Evolutionary conservation across 2,113 vertebrate genomes (phyloP).

Genomic region (Sinocyclocheilus grahami): DNA sequence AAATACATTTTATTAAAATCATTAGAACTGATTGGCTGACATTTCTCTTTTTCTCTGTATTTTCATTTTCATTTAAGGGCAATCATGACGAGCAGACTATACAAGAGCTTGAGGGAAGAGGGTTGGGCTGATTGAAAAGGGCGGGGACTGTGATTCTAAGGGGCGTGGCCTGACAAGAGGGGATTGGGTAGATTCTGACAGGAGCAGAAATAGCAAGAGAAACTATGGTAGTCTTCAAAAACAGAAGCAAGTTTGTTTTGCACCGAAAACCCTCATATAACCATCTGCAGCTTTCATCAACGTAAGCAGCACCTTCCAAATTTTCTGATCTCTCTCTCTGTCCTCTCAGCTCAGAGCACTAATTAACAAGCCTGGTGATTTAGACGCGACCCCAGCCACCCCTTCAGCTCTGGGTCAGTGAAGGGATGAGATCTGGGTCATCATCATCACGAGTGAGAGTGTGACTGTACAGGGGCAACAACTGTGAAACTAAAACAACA

Average conservation of each 20-base stretch:
- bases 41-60: not conserved
- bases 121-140: not conserved
- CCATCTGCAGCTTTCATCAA: not conserved
- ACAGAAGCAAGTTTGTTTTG: not conserved
- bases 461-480: not conserved
- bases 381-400: slow-evolving; percentile 1
- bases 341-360: not conserved
- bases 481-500: not conserved
- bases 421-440: slow-evolving; percentile 11
- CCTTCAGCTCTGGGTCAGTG: slow-evolving; percentile 26
- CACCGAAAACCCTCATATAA: not conserved
- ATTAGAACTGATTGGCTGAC: not conserved
- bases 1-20: not conserved
- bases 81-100: not conserved
- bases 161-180: not conserved
- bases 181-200: not conserved
- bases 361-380: slow-evolving; percentile 24
- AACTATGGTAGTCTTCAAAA: no score
- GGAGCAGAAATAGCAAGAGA: not conserved
- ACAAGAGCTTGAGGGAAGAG: not conserved
- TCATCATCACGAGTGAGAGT: not conserved
- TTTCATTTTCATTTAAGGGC: not conserved
- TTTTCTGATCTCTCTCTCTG: not conserved
- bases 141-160: not conserved
- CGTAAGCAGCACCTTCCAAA: not conserved